phyloP scores from a whole-genome alignment of 1,140 invertebrate species.

The Colletes gigas region DNA sequence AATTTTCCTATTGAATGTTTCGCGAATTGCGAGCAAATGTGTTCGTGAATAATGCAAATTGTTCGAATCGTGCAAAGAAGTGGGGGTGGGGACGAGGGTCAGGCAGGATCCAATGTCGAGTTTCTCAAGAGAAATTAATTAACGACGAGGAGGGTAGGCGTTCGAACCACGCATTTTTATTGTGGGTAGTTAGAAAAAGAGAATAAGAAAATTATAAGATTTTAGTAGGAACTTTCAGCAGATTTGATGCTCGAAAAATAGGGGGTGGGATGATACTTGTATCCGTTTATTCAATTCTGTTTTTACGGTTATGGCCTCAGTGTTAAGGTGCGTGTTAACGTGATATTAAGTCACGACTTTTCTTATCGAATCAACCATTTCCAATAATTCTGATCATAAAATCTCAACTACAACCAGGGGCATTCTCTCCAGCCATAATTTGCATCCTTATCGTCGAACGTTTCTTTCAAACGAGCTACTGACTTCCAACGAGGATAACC shows the following conservation, averaged over 20 bases:
- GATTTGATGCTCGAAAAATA: background rate
- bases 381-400: too few species aligned
- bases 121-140: conserved; percentile 1
- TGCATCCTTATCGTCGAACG: background rate
- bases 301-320: too few species aligned
- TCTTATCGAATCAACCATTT: too few species aligned
- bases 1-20: background rate
- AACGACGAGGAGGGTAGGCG: too few species aligned
- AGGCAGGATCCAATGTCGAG: background rate
- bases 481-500: conserved; percentile 27
- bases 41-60: background rate
- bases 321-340: too few species aligned
- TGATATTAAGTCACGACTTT: too few species aligned
- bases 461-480: conserved; percentile 14
- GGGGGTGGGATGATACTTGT: background rate
- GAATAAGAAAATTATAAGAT: background rate
- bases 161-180: too few species aligned
- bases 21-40: background rate
- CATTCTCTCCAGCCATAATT: background rate
- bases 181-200: conserved; percentile 25
- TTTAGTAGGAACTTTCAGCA: conserved; percentile 5
- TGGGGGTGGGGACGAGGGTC: background rate
- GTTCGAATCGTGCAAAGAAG: background rate
- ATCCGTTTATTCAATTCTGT: too few species aligned
- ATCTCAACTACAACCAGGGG: too few species aligned